These are phyloP conservation scores for Bucorvus abyssinicus DNA, from an alignment of 2,797 vertebrate species.

Conservation along the genomic window DNA sequence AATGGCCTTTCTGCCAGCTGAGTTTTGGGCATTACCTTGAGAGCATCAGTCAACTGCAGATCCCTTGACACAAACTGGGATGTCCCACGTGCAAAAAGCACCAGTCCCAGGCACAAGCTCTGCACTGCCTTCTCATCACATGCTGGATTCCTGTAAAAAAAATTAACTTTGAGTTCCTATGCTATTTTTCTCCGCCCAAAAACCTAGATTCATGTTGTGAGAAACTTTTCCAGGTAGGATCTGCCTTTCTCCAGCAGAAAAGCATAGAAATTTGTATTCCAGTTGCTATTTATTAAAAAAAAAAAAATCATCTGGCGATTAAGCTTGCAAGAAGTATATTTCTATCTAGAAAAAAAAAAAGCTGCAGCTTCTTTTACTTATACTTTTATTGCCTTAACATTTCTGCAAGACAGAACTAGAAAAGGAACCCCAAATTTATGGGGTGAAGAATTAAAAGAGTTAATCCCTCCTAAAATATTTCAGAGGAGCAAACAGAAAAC, in stretches of 20 bases:
- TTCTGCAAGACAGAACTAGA: not conserved
- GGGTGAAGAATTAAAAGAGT: not conserved
- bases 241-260: not conserved
- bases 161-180: not conserved
- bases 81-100: rapidly evolving
- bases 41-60: not conserved
- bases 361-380: not conserved
- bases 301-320: not conserved
- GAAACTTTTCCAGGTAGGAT: not conserved
- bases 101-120: not conserved
- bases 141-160: not conserved
- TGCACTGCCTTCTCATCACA: rapidly evolving
- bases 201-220: not conserved
- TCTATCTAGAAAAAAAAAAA: not conserved
- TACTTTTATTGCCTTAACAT: not conserved
- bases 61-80: not conserved
- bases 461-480: not conserved
- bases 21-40: not conserved
- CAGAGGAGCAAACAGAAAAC: constrained; percentile 13
- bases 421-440: not conserved
- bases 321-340: not conserved
- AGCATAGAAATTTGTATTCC: not conserved
- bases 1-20: not conserved
- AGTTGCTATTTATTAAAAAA: not conserved
- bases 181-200: not conserved